phyloP scores from a whole-genome alignment of 2,113 vertebrate species.

The Aegypius monachus region DNA sequence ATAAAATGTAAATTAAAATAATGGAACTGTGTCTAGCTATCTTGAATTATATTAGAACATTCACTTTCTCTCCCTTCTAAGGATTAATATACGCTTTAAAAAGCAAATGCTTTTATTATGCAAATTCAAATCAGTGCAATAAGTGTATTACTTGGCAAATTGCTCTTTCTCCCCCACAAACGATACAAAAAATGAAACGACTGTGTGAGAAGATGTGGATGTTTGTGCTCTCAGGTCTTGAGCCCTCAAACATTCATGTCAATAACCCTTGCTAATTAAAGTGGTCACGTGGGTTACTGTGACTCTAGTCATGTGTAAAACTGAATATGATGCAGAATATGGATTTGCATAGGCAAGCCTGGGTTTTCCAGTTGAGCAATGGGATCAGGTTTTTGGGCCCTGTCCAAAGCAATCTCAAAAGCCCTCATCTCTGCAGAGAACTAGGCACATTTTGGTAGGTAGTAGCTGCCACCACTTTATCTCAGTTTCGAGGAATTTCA shows the following conservation, averaged over 20 bases:
- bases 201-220: background rate
- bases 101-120: constrained; percentile 59
- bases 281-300: background rate
- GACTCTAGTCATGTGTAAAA: background rate
- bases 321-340: background rate
- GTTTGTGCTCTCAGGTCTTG: background rate
- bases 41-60: constrained; percentile 34
- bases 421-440: background rate
- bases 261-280: background rate
- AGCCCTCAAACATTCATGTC: background rate
- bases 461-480: background rate
- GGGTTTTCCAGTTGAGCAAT: background rate
- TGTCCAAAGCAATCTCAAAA: background rate
- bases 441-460: background rate
- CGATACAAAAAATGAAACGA: background rate
- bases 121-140: constrained; percentile 34
- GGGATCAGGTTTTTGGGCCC: background rate
- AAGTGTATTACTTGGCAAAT: constrained; percentile 34
- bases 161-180: constrained; percentile 4
- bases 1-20: constrained; percentile 60
- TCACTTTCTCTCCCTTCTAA: constrained; percentile 13
- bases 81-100: constrained; percentile 25
- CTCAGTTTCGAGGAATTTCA: background rate
- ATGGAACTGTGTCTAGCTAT: constrained; percentile 38
- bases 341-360: background rate